Evolutionary conservation across 2,888 invertebrate species (phyloP), one percentile per base, ranked within the genome.

Genomic region (Luffia ferchaultella): DNA sequence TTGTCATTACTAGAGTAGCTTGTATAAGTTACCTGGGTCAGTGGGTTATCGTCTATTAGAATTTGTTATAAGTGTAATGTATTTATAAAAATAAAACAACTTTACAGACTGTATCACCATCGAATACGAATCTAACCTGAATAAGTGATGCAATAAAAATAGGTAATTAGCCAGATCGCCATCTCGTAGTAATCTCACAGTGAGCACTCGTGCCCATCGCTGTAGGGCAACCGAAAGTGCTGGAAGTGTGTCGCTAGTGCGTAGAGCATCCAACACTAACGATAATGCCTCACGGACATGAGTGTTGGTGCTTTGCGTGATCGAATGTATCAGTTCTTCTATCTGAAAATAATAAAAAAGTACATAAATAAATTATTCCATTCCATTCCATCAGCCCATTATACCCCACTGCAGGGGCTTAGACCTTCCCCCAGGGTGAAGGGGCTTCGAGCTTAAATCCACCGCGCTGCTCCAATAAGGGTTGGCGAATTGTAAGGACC

Each of bases 81-180:
- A n/a, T n/a, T n/a, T n/a, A n/a, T n/a, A n/a, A n/a, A n/a, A n/a
- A n/a, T n/a, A n/a, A n/a, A n/a, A n/a, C n/a, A n/a, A n/a, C n/a
- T n/a, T n/a, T n/a, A n/a, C n/a, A n/a, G n/a, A n/a, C n/a, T n/a
- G n/a, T n/a, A n/a, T n/a, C n/a, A n/a, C n/a, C n/a, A n/a, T n/a
- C n/a, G n/a, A n/a, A n/a, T n/a, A n/a, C n/a, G n/a, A n/a, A n/a
- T n/a, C 44, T 20, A 40, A 76, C 80, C 71, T 71, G 53, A 75
- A 78, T 50, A 80, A 57, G 58, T 76, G 73, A 50, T 80, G 82
- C 45, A 79, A 54, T 12, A 82, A 54, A 53, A 73, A 78, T 46
- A 82, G 57, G 54, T 78, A 55, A 41, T 80, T 73, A 5, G 68
- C 58, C 17, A 70, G 44, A 48, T 80, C 76, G 0, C 70, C 59